These are phyloP conservation scores for Tringa solitaria DNA, from an alignment of 2,113 vertebrate species.

Conservation along the genomic window DNA sequence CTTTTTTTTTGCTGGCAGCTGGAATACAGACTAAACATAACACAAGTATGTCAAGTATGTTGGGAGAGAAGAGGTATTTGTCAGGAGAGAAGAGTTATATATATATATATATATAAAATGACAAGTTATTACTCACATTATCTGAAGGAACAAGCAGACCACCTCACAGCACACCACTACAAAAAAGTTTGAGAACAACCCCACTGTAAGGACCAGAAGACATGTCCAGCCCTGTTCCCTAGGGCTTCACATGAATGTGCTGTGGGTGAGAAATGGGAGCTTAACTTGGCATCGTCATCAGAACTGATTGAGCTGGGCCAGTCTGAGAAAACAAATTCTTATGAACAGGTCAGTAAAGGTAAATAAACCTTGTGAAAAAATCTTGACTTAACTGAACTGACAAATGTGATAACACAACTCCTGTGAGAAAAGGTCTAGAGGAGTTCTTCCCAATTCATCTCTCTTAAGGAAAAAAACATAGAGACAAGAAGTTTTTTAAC, in stretches of 20 bases:
- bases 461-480: not conserved
- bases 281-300: not conserved
- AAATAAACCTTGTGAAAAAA: not conserved
- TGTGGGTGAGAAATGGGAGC: not conserved
- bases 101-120: too few species aligned
- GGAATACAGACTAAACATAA: not conserved
- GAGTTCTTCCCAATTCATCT: not conserved
- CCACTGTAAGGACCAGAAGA: not conserved
- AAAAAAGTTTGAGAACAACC: not conserved
- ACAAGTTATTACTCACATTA: not conserved
- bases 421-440: not conserved
- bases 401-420: not conserved
- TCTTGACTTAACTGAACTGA: not conserved
- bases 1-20: not conserved
- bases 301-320: not conserved
- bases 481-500: not conserved
- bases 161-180: not conserved
- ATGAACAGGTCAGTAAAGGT: not conserved
- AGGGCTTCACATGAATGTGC: not conserved
- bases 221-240: not conserved
- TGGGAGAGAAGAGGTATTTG: not conserved
- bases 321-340: not conserved
- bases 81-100: too few species aligned
- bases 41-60: too few species aligned
- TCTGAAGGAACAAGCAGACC: not conserved